A percentile compares a stretch with the other conserved stretches of the same genome.
Evolutionary conservation across 2,888 invertebrate genomes (phyloP).

Genomic region (Xylota sylvarum): DNA sequence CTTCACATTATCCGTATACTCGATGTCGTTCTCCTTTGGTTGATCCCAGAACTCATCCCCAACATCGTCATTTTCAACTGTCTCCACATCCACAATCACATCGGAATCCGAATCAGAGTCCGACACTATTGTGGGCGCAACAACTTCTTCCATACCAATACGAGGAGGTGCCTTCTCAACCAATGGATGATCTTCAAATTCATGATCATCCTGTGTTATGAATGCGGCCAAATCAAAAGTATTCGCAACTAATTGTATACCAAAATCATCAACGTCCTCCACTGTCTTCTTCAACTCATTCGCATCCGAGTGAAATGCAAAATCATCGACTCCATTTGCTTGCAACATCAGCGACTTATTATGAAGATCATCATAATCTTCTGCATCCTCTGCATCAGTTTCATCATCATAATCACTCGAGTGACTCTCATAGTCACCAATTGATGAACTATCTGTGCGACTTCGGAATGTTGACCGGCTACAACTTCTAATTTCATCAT

Average conservation of each 20-base stretch:
- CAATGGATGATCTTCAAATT: constrained; percentile 55
- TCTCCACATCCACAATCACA: constrained; percentile 84
- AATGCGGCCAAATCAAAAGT: constrained; percentile 84
- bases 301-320: constrained; percentile 80
- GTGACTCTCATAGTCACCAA: constrained; percentile 84
- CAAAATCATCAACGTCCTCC: constrained; percentile 81
- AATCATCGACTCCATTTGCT: constrained; percentile 78
- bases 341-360: not conserved
- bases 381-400: constrained; percentile 69
- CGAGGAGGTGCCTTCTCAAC: not conserved
- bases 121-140: constrained; percentile 46
- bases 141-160: constrained; percentile 10
- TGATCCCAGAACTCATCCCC: constrained; percentile 72
- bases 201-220: constrained; percentile 84
- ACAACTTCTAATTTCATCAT: constrained; percentile 80
- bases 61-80: constrained; percentile 81
- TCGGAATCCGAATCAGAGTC: constrained; percentile 83
- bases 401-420: constrained; percentile 84
- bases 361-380: not conserved
- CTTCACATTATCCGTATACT: constrained; percentile 82
- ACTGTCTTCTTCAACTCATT: constrained; percentile 39
- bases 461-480: constrained; percentile 82
- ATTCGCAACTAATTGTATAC: constrained; percentile 81
- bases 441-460: constrained; percentile 83
- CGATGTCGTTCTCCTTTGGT: constrained; percentile 53